These are phyloP conservation scores for Perdita meconis DNA, from an alignment of 2,888 invertebrate species.

Conservation along the genomic window DNA sequence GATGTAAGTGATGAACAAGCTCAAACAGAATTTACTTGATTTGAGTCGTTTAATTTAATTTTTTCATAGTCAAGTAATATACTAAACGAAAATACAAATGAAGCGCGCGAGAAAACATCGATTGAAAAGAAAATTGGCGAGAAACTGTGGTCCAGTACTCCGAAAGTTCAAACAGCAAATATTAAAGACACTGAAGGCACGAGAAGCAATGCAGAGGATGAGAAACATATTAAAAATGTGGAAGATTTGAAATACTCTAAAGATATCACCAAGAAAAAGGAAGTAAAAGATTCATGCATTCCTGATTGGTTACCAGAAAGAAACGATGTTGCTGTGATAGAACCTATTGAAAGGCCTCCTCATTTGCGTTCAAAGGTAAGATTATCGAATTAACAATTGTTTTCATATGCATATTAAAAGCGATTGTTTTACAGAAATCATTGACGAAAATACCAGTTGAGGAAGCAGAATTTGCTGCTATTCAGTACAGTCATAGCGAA, in stretches of 20 bases:
- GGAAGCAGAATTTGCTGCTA: constrained; percentile 78
- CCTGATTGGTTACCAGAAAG: constrained; percentile 84
- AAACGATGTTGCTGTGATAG: constrained; percentile 81
- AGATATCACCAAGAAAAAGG: constrained; percentile 1
- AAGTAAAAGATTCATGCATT: constrained; percentile 73
- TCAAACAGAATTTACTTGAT: not conserved
- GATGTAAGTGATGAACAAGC: constrained; percentile 80
- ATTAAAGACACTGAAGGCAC: constrained; percentile 32
- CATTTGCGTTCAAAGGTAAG: constrained; percentile 88
- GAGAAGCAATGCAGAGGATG: constrained; percentile 18
- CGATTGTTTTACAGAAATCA: constrained; percentile 84
- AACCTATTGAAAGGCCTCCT: constrained; percentile 87
- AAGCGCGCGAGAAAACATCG: not conserved
- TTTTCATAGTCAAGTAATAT: constrained; percentile 33
- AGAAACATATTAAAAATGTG: constrained; percentile 31
- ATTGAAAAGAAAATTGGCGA: constrained; percentile 68
- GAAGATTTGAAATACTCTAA: constrained; percentile 22
- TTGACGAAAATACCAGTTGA: constrained; percentile 85
- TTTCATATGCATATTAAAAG: constrained; percentile 16
- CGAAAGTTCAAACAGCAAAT: constrained; percentile 17
- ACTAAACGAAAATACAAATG: constrained; percentile 16
- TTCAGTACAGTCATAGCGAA: not conserved
- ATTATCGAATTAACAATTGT: constrained; percentile 31
- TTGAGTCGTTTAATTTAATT: constrained; percentile 9
- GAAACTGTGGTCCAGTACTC: constrained; percentile 52